Evolutionary conservation across 2,797 vertebrate species (phyloP), one percentile per base, ranked within the genome.

Genomic region (Lophius americanus): DNA sequence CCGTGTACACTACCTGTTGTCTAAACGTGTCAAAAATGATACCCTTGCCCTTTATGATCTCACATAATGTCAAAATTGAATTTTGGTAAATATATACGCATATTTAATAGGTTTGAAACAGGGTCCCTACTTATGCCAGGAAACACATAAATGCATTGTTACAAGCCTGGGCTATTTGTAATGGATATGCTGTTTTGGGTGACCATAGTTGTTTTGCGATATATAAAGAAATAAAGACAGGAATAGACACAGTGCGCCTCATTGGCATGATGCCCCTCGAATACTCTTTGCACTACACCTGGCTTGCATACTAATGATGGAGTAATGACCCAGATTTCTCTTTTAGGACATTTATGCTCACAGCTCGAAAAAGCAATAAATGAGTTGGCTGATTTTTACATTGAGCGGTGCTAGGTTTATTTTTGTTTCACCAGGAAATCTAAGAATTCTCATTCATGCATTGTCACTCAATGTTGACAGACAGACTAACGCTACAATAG

Each of bases 251-350:
- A 33, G 55, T 78, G 71, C 77, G 69, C 46, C 56, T 72, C 65
- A 44, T 61, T 79, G 76, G 83, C 70, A 72, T 69, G 64, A 73
- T 79, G 79, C 79, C 62, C 56, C 74, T 83, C 70, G 91, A 89
- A 90, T 91, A 88, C 83, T 88, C 83, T 88, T 86, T 87, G 79
- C 12, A n/a, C 69, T 72, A 83, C 85, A 92, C 89, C 91, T 91
- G 88, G 85, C 75, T 88, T 73, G 89, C 85, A 91, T 90, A 83
- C 87, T 89, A 89, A 91, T 89, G 86, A 86, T 64, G 70, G 72
- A 80, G 68, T 84, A 90, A 88, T 86, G 89, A 86, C 88, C 88
- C 76, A 91, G 84, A 89, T 90, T 90, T 85, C 42, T 73, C 60
- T 79, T 46, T 46, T 23, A 13, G 55, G 59, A 67, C 76, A 82